These are phyloP conservation scores for Stichodactyla helianthus DNA, from an alignment of 64 coral and sea anemone species.

Conservation along the genomic window DNA sequence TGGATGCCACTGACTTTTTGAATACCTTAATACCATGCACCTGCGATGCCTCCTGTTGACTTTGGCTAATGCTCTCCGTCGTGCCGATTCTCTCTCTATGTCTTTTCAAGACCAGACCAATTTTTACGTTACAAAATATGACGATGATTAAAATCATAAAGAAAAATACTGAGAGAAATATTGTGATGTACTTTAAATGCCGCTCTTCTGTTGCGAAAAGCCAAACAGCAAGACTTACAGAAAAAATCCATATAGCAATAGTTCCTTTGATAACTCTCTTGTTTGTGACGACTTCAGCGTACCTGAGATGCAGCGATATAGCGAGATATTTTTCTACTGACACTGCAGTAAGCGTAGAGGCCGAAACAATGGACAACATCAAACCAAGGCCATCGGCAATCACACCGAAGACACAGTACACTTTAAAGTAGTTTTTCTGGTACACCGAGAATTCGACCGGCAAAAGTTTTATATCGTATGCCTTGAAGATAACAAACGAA, in stretches of 20 bases:
- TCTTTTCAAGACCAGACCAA: not conserved
- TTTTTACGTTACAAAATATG: not conserved
- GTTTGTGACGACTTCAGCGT: slow-evolving; percentile 1
- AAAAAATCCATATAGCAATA: not conserved
- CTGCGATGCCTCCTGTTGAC: not conserved
- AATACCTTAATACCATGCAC: not conserved
- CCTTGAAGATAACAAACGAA: not conserved
- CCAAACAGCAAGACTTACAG: not conserved
- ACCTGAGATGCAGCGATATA: not conserved
- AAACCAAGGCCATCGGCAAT: not conserved
- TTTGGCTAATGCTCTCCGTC: not conserved
- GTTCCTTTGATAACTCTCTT: not conserved
- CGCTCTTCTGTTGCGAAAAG: not conserved
- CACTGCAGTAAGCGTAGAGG: not conserved
- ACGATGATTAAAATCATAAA: not conserved
- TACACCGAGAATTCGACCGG: not conserved
- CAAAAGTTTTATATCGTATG: not conserved
- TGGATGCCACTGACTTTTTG: not conserved
- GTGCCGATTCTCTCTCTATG: not conserved
- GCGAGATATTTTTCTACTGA: slow-evolving; percentile 1
- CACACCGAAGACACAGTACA: not conserved
- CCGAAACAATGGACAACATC: not conserved
- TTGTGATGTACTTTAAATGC: not conserved
- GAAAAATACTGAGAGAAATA: not conserved
- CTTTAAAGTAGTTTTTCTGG: not conserved